Evolutionary conservation across 1,140 invertebrate genomes (phyloP).

Genomic region (Wiebesia pumilae): DNA sequence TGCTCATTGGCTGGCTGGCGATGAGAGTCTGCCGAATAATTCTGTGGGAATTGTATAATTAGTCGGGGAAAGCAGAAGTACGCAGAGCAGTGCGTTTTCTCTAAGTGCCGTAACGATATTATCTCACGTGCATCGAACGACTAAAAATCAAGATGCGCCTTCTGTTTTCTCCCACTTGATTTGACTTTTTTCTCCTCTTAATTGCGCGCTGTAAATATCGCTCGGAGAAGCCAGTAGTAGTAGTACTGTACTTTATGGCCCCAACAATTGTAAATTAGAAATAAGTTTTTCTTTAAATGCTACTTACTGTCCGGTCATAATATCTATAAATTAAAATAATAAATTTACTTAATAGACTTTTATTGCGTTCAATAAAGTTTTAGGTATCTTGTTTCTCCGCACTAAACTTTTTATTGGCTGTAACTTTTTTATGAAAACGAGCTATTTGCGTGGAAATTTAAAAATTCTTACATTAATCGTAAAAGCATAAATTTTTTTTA

Average conservation of each 20-base stretch:
- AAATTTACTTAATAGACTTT: conserved; percentile 47
- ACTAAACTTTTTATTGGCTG: conserved; percentile 40
- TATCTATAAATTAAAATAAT: conserved; percentile 49
- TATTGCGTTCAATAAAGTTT: conserved; percentile 45
- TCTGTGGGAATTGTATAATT: neutral
- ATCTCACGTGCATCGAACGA: too few relatives aligned
- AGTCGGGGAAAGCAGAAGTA: neutral
- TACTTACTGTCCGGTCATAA: conserved; percentile 33
- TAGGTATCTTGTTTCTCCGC: conserved; percentile 39
- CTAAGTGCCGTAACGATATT: too few relatives aligned
- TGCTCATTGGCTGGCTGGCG: neutral
- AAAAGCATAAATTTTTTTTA: conserved; percentile 18
- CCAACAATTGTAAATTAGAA: conserved; percentile 39
- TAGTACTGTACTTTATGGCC: too few relatives aligned
- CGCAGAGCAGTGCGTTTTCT: too few relatives aligned
- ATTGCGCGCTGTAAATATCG: conserved; percentile 1
- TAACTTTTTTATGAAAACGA: conserved; percentile 44
- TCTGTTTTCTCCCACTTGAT: too few relatives aligned
- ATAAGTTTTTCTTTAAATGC: conserved; percentile 35
- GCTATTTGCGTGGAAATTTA: conserved; percentile 40
- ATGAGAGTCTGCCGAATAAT: neutral
- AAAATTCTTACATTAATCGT: conserved; percentile 40
- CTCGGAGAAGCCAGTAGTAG: neutral
- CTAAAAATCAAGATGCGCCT: too few relatives aligned
- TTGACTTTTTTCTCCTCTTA: neutral